phyloP scores from a whole-genome alignment of 2,797 vertebrate genomes.

The Enteromius afrohamiltoni region DNA sequence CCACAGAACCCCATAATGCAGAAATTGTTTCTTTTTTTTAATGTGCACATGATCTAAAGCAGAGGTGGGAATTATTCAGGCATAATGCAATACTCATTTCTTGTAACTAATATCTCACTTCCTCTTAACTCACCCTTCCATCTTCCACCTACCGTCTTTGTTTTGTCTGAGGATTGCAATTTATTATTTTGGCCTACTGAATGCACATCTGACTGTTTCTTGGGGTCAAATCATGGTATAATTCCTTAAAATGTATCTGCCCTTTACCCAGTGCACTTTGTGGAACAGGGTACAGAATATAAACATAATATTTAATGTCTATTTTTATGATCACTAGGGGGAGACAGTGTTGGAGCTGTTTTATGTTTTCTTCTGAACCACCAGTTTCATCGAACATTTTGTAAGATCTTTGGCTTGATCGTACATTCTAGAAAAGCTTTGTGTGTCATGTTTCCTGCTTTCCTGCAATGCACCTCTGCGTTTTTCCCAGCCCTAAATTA shows the following conservation, averaged over 20 bases:
- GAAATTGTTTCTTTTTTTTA: neutral
- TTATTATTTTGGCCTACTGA: neutral
- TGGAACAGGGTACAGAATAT: neutral
- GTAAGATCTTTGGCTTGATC: neutral
- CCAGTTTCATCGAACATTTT: neutral
- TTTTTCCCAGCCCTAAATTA: neutral
- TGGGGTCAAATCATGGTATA: neutral
- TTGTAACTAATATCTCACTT: conserved; percentile 40
- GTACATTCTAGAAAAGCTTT: neutral
- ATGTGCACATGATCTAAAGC: conserved; percentile 33
- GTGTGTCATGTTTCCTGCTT: neutral
- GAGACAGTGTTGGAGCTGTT: conserved; percentile 24
- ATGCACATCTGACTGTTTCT: neutral
- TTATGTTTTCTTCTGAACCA: neutral
- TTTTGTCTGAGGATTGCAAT: neutral
- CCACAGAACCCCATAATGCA: conserved; percentile 26
- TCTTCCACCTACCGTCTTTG: neutral
- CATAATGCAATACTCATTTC: conserved; percentile 47
- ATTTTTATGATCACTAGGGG: conserved; percentile 29
- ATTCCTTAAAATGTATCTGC: neutral
- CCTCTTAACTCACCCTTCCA: conserved; percentile 22
- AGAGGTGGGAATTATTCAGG: conserved; percentile 54
- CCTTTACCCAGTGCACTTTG: neutral
- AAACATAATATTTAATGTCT: neutral
- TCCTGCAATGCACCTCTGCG: neutral